Conservation (phyloP, 1,140 invertebrate species). For the Ridgeia piscesae region DNA sequence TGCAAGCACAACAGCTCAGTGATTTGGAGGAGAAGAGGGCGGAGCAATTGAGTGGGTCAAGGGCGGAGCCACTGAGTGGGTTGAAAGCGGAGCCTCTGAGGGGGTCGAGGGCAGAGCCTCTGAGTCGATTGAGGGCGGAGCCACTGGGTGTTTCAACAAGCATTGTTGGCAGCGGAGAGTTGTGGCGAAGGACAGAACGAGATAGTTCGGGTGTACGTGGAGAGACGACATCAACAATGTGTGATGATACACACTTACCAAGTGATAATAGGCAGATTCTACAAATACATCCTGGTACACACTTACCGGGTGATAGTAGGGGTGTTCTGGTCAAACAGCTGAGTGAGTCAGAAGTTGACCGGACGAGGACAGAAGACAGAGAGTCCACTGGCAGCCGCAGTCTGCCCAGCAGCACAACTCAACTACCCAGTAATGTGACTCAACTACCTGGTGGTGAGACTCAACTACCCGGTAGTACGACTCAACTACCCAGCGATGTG, state of each 20-base stretch:
- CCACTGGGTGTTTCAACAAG: not conserved
- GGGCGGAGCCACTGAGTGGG: not conserved
- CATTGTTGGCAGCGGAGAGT: not conserved
- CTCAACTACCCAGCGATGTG: too few relatives aligned
- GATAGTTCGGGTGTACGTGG: not conserved
- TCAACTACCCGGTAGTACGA: too few relatives aligned
- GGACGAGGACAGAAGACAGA: not conserved
- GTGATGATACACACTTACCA: not conserved
- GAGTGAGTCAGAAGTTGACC: not conserved
- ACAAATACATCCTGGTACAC: not conserved
- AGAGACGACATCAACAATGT: not conserved
- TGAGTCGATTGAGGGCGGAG: not conserved
- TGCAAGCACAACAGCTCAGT: slow-evolving; percentile 25
- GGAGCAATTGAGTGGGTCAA: not conserved
- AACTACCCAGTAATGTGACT: not conserved
- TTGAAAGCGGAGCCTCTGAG: not conserved
- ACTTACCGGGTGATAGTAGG: not conserved
- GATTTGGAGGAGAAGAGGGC: not conserved
- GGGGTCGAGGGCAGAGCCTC: not conserved
- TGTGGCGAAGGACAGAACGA: not conserved
- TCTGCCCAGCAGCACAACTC: not conserved
- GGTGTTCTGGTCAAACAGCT: not conserved
- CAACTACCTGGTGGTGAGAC: too few relatives aligned
- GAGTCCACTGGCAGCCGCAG: not conserved
- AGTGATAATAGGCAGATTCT: not conserved